Evolutionary conservation across 2,113 vertebrate genomes (phyloP), one percentile per base, ranked within the genome.

Genomic region (Hyaena hyaena): DNA sequence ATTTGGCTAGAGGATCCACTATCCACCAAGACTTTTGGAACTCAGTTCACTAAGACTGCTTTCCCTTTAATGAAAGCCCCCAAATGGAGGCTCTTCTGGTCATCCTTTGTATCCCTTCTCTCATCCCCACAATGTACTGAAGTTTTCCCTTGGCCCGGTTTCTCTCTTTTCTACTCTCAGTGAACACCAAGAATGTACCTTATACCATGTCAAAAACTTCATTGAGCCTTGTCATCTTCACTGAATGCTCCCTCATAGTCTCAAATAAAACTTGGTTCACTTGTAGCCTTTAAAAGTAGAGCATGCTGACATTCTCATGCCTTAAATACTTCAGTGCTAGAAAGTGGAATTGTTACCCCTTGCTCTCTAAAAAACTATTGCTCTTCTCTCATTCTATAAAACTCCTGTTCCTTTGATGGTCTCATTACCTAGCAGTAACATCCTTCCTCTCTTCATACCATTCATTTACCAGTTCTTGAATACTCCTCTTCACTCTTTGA

Each of bases 381-480:
- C 3, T 81, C 21, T 43, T 79, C 45, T 92, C n/a, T 88, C 35
- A 58, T 74, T 26, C 45, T 84, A 0, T 65, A 65, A 97, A 93
- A 84, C 1, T 10, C 4, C 15, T 73, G 19, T 17, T 79, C 17
- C 24, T 74, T 48, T 68, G 24, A 76, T 68, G 33, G 15, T 74
- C 9, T 88, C 24, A 17, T 85, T 74, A 31, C 1, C 69, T 24
- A 35, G 26, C 16, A 84, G 31, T 74, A 68, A 53, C 9, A 76
- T 77, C n/a, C 19, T 58, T 77, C 48, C 73, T 73, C 4, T 76
- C 31, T 85, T 95, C 65, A 76, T 6, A 19, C 3, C 68, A 69
- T 55, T 81, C 11, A 33, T 35, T 88, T 93, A 63, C 10, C 61
- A 45, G 63, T n/a, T 92, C 31, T 81, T 92, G 14, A 77, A 55